Conservation (phyloP, 30 jellyfish, hydroid and myxozoan genomes). For the Aurelia aurita region DNA sequence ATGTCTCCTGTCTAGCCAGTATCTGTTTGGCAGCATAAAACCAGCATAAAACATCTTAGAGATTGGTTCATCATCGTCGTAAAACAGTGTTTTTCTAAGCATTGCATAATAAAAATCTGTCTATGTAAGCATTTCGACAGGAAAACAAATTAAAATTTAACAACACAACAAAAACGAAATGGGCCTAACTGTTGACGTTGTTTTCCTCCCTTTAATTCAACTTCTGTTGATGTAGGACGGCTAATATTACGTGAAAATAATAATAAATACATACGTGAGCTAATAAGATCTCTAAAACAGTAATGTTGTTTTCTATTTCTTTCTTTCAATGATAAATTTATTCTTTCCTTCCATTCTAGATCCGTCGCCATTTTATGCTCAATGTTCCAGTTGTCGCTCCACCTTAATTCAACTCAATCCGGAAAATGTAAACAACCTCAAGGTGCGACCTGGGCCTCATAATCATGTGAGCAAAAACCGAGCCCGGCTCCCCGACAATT, state of each 20-base stretch:
- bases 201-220: too few relatives aligned
- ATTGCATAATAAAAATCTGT: neutral
- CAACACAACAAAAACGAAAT: neutral
- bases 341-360: slow-evolving; percentile 45
- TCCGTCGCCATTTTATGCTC: slow-evolving; percentile 64
- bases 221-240: too few relatives aligned
- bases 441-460: neutral
- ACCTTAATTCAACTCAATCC: too few relatives aligned
- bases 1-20: too few relatives aligned
- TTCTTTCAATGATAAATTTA: slow-evolving; percentile 5
- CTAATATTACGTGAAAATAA: neutral
- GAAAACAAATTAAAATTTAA: neutral
- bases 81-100: neutral
- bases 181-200: too few relatives aligned
- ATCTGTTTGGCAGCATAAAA: too few relatives aligned
- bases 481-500: too few relatives aligned
- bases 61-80: too few relatives aligned
- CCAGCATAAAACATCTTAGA: too few relatives aligned
- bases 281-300: slow-evolving; percentile 43
- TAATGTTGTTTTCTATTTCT: slow-evolving; percentile 56
- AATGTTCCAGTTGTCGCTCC: neutral
- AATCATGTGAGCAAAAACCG: too few relatives aligned
- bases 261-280: slow-evolving; percentile 48
- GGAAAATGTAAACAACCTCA: too few relatives aligned
- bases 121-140: too few relatives aligned